phyloP scores from a whole-genome alignment of 2,888 invertebrate genomes.

The Pseudococcus jackbeardsleyi region DNA sequence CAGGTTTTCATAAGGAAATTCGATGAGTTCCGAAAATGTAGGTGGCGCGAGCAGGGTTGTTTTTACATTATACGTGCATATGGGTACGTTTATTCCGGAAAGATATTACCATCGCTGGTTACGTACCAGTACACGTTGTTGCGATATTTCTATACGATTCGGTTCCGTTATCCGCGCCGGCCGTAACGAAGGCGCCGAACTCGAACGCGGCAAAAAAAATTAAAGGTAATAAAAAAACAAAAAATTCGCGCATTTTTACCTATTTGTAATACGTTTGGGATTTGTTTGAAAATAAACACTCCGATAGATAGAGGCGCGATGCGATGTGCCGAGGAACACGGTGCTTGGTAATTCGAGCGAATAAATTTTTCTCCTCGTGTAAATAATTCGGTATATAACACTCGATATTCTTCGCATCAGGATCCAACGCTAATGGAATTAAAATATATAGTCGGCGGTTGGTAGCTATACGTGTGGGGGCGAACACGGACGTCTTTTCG shows the following conservation, averaged over 20 bases:
- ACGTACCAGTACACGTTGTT: background rate
- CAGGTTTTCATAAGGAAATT: too few relatives aligned
- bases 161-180: background rate
- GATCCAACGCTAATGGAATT: constrained; percentile 24
- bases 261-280: constrained; percentile 27
- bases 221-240: constrained; percentile 48
- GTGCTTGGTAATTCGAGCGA: constrained; percentile 10
- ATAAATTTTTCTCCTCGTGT: background rate
- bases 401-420: constrained; percentile 25
- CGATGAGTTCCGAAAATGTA: too few relatives aligned
- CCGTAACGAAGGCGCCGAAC: background rate
- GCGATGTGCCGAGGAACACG: background rate
- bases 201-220: background rate
- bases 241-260: constrained; percentile 33
- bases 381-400: constrained; percentile 30
- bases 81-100: background rate
- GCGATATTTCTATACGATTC: background rate
- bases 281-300: constrained; percentile 37
- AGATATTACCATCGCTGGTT: background rate
- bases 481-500: background rate
- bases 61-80: too few relatives aligned
- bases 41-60: too few relatives aligned
- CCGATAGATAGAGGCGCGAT: constrained; percentile 17
- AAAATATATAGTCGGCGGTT: constrained; percentile 13
- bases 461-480: background rate